Evolutionary conservation across 92 coral and sea anemone genomes (phyloP), one percentile per base, ranked within the genome.

Genomic region (Desmophyllum pertusum): DNA sequence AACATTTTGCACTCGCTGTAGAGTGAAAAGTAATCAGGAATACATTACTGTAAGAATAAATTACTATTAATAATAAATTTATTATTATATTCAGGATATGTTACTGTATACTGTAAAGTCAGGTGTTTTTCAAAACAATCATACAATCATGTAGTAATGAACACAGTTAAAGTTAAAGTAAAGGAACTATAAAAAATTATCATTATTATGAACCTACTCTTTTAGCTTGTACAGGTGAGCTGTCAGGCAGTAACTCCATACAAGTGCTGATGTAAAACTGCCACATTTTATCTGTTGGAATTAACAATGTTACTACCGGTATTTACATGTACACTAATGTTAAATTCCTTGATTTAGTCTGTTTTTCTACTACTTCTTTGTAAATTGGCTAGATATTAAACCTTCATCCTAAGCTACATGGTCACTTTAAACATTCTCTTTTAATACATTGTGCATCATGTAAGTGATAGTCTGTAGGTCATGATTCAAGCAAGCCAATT

Each of bases 271-370:
- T 92, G 71, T 89, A 96, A 25, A 61, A 92, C 52, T 85, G 92
- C 99, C 99, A 96, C 99, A 96, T 96, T 89, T 92, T 90, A 43
- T 81, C 99, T 96, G 74, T 36, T 62, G 23, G 63, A 40, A 57
- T 23, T 1, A 35, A 10, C 35, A 59, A 45, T 43, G 19, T 42
- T 48, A 23, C 19, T 30, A 14, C 30, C 42, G 5, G n/a, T 38
- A 70, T 37, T 13, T 5, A 10, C n/a, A n/a, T n/a, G n/a, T n/a
- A n/a, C n/a, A n/a, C n/a, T n/a, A n/a, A n/a, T n/a, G n/a, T n/a
- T n/a, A n/a, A n/a, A n/a, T n/a, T n/a, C n/a, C n/a, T n/a, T n/a
- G n/a, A n/a, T n/a, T n/a, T n/a, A n/a, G n/a, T n/a, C n/a, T n/a
- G n/a, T n/a, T n/a, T n/a, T n/a, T n/a, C n/a, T n/a, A n/a, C n/a